Evolutionary conservation across 2,888 invertebrate species (phyloP), one percentile per base, ranked within the genome.

Genomic region (Oxyteleia sp.): DNA sequence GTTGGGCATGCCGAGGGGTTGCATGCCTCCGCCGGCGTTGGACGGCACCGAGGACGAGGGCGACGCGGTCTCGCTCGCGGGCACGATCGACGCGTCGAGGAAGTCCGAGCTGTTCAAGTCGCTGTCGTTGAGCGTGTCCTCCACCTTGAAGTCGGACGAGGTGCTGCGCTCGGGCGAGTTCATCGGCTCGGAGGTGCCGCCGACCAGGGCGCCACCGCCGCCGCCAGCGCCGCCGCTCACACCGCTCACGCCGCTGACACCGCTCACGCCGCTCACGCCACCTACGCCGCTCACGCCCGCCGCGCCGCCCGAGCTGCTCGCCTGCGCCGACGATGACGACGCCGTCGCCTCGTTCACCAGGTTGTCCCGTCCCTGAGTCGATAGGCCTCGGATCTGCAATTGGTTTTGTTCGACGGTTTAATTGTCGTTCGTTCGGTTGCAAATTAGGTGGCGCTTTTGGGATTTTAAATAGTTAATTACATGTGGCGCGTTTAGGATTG

Each of bases 91-190:
- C 18, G 85, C n/a, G 47, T 89, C 87, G 0, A 91, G 74, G 55
- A 89, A 91, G 43, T 88, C 89, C 5, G 88, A 66, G 38, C 86
- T 89, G 18, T 85, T 86, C 32, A 87, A 87, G 4, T 91, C 87
- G 53, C 82, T 81, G 32, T 87, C 90, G 11, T 87, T 87, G 8
- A 89, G 72, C 4, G 82, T 76, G 1, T 90, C 91, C 7, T 92
- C 92, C 1, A 15, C 45, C 57, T 91, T 92, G 43, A 66, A 87
- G 10, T 84, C 87, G 97, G 97, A 98, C 90, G 97, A 98, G 35
- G 59, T 84, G 71, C 79, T 84, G 41, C 75, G 68, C 26, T 75
- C 64, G 0, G 76, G 84, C 26, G 84, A 84, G 43, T 80, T 80
- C 72, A 84, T 84, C 1, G 71, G 71, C 20, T 84, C 80, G 11